Evolutionary conservation across 2,113 vertebrate genomes (phyloP), one percentile per base, ranked within the genome.

Genomic region (Edolisoma coerulescens): DNA sequence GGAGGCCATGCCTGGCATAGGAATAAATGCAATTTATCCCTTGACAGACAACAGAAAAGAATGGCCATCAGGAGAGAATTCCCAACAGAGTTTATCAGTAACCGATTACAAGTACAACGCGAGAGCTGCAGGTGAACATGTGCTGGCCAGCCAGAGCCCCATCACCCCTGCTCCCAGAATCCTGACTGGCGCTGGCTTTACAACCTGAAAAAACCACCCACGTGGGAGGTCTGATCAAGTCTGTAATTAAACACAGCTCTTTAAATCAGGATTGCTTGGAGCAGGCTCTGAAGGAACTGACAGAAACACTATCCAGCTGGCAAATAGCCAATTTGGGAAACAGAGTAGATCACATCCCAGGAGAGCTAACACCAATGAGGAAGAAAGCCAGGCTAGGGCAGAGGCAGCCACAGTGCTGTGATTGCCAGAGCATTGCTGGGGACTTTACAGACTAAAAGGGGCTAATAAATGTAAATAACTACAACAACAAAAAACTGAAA

Each of bases 71-170:
- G 78, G 28, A 87, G 35, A 90, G 33, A 91, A 57, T 3, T 15
- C 9, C 13, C 0, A 1, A 30, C 19, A 37, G 11, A 49, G 16
- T 32, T 53, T 26, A 10, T 20, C 33, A 84, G 39, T 28, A 68
- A 53, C 19, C 0, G 1, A 50, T 0, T 33, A 33, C 16, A 19
- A 1, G 18, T 41, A 65, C 3, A 0, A 11, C 61, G 24, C 24
- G n/a, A 69, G 45, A 93, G 44, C 64, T 74, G 56, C 32, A 45
- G 52, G 39, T 21, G 64, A 93, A 6, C 19, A 4, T 0, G 23
- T 44, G 42, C 49, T 28, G 24, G 41, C 45, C 87, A 91, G 54
- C 4, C 21, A 35, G 50, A 68, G 49, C 50, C 50, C 71, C 32
- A 32, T 3, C 15, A 1, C 3, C n/a, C 53, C 59, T 11, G 7